phyloP scores from a whole-genome alignment of 2,888 invertebrate genomes.

The Scaptomyza caliginosa region DNA sequence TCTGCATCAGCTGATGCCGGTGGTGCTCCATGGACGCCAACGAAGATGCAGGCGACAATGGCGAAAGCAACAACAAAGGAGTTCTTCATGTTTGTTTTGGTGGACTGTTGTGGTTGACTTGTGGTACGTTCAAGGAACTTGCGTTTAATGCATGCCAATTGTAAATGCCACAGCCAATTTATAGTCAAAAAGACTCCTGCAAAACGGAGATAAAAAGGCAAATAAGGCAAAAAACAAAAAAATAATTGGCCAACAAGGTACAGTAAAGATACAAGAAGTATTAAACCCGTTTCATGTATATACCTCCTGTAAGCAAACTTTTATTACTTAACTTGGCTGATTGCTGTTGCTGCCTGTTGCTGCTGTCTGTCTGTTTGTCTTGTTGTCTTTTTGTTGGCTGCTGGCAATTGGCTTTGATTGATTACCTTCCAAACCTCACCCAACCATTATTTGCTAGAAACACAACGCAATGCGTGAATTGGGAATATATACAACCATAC shows the following conservation, averaged over 20 bases:
- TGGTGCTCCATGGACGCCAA: constrained; percentile 77
- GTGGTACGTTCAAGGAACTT: constrained; percentile 62
- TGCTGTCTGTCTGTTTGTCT: constrained; percentile 1
- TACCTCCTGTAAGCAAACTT: constrained; percentile 54
- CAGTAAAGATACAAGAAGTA: constrained; percentile 17
- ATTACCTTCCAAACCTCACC: constrained; percentile 58
- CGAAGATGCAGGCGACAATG: constrained; percentile 71
- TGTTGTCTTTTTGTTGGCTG: constrained; percentile 13
- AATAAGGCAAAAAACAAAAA: background rate
- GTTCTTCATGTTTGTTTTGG: constrained; percentile 70
- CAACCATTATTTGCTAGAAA: constrained; percentile 52
- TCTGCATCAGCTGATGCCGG: constrained; percentile 83
- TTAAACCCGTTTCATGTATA: constrained; percentile 49
- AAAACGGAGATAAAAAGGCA: too few relatives aligned
- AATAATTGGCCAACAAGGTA: constrained; percentile 18
- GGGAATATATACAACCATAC: constrained; percentile 41
- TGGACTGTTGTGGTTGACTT: constrained; percentile 37
- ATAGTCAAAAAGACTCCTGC: constrained; percentile 43
- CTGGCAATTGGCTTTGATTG: constrained; percentile 60
- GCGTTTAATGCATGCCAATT: constrained; percentile 75
- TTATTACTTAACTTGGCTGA: constrained; percentile 50
- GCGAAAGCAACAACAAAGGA: constrained; percentile 44
- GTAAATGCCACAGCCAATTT: constrained; percentile 55
- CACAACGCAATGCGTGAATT: constrained; percentile 45
- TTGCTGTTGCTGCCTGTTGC: constrained; percentile 2